Percentiles rank a stretch among this genome's conserved stretches.
Conservation (phyloP, 1,140 invertebrate genomes). For the Heliconius congener region DNA sequence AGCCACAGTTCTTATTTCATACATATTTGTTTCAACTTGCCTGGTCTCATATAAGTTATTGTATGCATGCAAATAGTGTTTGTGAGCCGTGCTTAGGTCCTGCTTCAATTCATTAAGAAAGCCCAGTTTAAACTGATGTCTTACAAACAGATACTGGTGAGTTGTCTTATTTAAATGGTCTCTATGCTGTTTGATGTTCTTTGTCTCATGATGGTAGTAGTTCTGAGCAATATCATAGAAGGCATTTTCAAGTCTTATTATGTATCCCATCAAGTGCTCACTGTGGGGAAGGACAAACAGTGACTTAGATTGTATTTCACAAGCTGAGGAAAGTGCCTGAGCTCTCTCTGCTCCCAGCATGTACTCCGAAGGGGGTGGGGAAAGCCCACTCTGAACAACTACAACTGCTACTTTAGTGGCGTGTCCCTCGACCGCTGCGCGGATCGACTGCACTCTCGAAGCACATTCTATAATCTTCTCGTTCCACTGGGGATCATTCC, state of each 20-base stretch:
- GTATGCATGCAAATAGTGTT: constrained; percentile 97
- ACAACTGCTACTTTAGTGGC: constrained; percentile 94
- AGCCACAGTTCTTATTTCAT: constrained; percentile 97
- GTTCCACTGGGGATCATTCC: constrained; percentile 96
- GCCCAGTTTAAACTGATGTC: constrained; percentile 99
- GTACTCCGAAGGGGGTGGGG: constrained; percentile 92
- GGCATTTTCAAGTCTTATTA: constrained; percentile 91
- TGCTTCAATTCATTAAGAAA: constrained; percentile 97
- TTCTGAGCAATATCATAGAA: constrained; percentile 95
- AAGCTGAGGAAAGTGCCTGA: constrained; percentile 92
- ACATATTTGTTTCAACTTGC: constrained; percentile 93
- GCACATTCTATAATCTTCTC: constrained; percentile 97
- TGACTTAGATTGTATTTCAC: constrained; percentile 95
- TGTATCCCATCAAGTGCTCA: constrained; percentile 92
- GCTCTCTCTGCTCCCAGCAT: constrained; percentile 93
- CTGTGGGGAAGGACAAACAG: constrained; percentile 95
- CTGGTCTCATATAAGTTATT: constrained; percentile 93
- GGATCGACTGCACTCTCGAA: constrained; percentile 91
- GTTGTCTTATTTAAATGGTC: constrained; percentile 96
- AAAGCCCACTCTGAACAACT: constrained; percentile 91
- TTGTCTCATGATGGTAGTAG: constrained; percentile 95
- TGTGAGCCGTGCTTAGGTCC: constrained; percentile 93
- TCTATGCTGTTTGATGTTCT: constrained; percentile 92
- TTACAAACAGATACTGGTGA: constrained; percentile 95
- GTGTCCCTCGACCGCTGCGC: constrained; percentile 85